Conservation (phyloP, 2,113 vertebrate species). For the Phodopus roborovskii region DNA sequence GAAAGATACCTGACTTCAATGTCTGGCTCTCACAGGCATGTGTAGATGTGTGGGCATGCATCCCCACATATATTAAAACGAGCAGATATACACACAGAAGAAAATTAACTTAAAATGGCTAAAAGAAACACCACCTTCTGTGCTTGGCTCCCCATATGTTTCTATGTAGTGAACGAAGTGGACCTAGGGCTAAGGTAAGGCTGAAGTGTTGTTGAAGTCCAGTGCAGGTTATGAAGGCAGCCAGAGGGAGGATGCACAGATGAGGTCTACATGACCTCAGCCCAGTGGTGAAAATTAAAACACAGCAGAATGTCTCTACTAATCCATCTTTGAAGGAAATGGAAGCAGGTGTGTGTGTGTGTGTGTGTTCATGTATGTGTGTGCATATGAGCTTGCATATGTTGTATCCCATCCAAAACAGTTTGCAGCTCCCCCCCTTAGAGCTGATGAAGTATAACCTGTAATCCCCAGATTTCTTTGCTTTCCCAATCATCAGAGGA, state of each 20-base stretch:
- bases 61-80: background rate
- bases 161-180: rapidly evolving
- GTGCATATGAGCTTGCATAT: too few species aligned
- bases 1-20: background rate
- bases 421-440: background rate
- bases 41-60: background rate
- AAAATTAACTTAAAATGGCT: background rate
- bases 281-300: background rate
- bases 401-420: background rate
- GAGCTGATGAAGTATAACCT: background rate
- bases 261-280: background rate
- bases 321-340: background rate
- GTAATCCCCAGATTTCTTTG: background rate
- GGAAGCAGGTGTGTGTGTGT: background rate
- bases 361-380: background rate
- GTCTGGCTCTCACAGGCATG: background rate
- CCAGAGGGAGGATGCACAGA: rapidly evolving
- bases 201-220: background rate
- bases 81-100: background rate
- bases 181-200: background rate
- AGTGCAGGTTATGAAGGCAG: background rate
- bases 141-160: background rate
- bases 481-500: background rate
- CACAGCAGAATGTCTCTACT: background rate
- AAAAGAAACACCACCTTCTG: background rate